Evolutionary conservation across 1,140 invertebrate genomes (phyloP), one percentile per base, ranked within the genome.

Genomic region (Andrena cerasifolii): DNA sequence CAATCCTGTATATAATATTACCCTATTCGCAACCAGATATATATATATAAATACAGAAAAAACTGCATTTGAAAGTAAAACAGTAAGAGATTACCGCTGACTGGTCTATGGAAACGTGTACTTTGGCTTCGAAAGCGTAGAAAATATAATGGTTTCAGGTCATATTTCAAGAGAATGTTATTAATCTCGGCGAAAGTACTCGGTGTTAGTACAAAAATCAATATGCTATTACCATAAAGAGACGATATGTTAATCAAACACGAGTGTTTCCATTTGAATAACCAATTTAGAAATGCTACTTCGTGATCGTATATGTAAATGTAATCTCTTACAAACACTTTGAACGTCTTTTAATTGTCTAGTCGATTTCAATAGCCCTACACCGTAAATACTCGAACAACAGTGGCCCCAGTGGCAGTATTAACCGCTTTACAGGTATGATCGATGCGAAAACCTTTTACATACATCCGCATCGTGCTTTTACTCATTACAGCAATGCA

Each of bases 391-490:
- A 78, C 65, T 61, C 66, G 54, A 45, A 85, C 56, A 82, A 86
- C 80, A 86, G 83, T 82, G 63, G 80, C 80, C 83, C 54, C 83
- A 84, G 83, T 85, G 82, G 79, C 83, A 72, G 74, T 77, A 81
- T 84, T 58, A 63, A 80, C 72, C 58, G 68, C 68, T 76, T 78
- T 72, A 65, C 53, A 74, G 45, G 82, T 66, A 73, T 31, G 36
- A 82, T 73, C 26, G 43, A 82, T 61, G 67, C n/a, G 33, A 82
- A 74, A n/a, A 84, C 70, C 79, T 81, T 79, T 5, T 54, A 54
- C 62, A 72, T 63, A 10, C 63, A 36, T 71, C 21, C 33, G 43
- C 54, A 68, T 73, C 31, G 24, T 80, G 21, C 70, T 61, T 54
- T 43, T 47, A 62, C 53, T 47, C 72, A 33, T 72, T 63, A 10